Base-by-base conservation (phyloP, 2,888 invertebrate genomes). In the Junonia oenone region DNA sequence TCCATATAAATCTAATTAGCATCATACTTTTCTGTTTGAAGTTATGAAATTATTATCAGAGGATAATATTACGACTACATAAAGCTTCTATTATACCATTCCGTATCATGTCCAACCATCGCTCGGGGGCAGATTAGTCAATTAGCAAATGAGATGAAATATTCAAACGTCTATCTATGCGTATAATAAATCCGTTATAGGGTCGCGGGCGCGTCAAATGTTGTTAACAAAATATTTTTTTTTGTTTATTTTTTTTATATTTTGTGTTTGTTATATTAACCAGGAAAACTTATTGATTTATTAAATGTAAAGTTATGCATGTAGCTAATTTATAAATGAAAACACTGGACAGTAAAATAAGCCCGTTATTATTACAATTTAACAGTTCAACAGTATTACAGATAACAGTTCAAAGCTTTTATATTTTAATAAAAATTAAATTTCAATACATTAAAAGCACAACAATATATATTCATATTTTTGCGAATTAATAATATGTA, bases 71-170 rank as follows among this genome's bases (percentile, higher is more conserved):
- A 29, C 17, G 13, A 17, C 3, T 17, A 17, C 3, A 15, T 9
- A 40, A 46, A 46, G 38, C 29, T 47, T 47, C 11, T 38, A 38
- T 17, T 47, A 40, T 40, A 40, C 15, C 11, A 31, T 47, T 38
- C 38, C 37, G 37, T 27, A 47, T 53, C 35, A 47, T 47, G 46
- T 53, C 37, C 37, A 38, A 29, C 46, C 38, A 47, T 37, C 38
- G 53, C 47, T 47, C 22, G 22, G 53, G 38, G 53, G 38, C 53
- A 31, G 29, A 53, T 53, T 40, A 53, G 38, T 53, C 46, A 53
- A 53, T 53, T 53, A 53, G 46, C 40, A 47, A 53, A 53, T 47
- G 53, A 53, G 38, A 29, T 38, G 38, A 53, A 53, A 52, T 46
- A 38, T 47, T 51, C 40, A 51, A 40, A 40, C 38, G 6, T 29